Base-by-base conservation (phyloP, 2,113 vertebrate genomes). In the Rhinolophus sinicus region DNA sequence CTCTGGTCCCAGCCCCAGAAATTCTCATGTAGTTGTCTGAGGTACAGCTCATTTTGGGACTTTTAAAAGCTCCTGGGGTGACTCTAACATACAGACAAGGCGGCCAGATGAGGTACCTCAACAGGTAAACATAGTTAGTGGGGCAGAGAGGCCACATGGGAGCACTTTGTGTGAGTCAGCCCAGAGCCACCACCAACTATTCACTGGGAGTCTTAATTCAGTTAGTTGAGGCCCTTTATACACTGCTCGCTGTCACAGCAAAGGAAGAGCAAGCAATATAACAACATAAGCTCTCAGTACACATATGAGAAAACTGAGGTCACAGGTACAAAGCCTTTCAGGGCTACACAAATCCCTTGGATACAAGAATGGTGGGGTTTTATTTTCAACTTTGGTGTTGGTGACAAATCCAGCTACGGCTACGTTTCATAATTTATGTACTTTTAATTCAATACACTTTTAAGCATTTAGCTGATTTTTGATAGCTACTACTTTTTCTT, bases 391-490 rank as follows among this genome's bases (percentile, higher is more conserved):
- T 52, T 64, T 14, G 16, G 10, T 90, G 56, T 90, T 92, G 14
- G 47, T 76, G 54, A 83, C 54, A 33, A 69, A 11, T 13, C 44
- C 33, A 52, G 10, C 50, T 80, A 28, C 19, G n/a, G 56, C 26
- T 88, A 33, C 50, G 5, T 58, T 88, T 73, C 44, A 69, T 70
- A 33, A 76, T 16, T 26, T 85, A 67, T 8, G 18, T 35, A 4
- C 16, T 33, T 84, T 80, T 83, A 10, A 58, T 84, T 75, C 47
- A 3, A 56, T 67, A 33, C 2, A 4, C 47, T 82, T 82, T 44
- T 64, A 64, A 50, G 64, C 44, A 81, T 65, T 86, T 86, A 87
- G 90, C 72, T 88, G 54, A 88, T 65, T 84, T 82, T 75, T 62
- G 13, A 47, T 24, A 69, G 15, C 84, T 83, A 76, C 54, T 52